These are phyloP conservation scores for Tachina lurida DNA, from an alignment of 2,888 invertebrate species.

Conservation along the genomic window DNA sequence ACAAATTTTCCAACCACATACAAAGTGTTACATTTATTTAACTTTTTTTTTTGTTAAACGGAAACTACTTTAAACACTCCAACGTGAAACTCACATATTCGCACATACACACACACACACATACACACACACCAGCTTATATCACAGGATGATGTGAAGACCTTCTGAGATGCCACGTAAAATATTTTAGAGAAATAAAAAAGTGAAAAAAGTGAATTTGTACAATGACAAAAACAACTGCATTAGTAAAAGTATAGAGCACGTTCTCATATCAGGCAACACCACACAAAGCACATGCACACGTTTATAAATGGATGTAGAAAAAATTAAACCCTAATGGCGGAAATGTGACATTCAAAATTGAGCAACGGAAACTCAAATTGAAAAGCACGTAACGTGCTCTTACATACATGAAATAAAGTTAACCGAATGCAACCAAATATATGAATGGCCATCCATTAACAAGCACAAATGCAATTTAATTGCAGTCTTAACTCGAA, in stretches of 20 bases:
- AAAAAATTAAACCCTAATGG: slow-evolving; percentile 56
- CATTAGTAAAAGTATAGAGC: slow-evolving; percentile 49
- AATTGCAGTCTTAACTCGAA: slow-evolving; percentile 53
- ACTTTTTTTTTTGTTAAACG: slow-evolving; percentile 18
- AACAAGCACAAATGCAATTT: slow-evolving; percentile 61
- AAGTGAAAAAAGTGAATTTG: slow-evolving; percentile 32
- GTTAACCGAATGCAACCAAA: slow-evolving; percentile 36
- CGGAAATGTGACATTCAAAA: slow-evolving; percentile 66
- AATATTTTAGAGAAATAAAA: slow-evolving; percentile 19
- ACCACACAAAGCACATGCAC: background rate
- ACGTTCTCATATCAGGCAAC: slow-evolving; percentile 24
- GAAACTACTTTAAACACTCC: slow-evolving; percentile 56
- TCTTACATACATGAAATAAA: slow-evolving; percentile 21
- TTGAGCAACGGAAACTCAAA: slow-evolving; percentile 59
- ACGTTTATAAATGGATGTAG: slow-evolving; percentile 8
- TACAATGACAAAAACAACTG: slow-evolving; percentile 48
- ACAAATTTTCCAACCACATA: slow-evolving; percentile 30
- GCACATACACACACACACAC: background rate
- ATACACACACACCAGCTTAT: background rate
- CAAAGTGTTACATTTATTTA: slow-evolving; percentile 48
- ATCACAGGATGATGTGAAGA: slow-evolving; percentile 50
- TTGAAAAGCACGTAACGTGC: slow-evolving; percentile 64
- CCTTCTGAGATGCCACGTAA: slow-evolving; percentile 62
- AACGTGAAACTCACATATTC: background rate
- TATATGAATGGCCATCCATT: slow-evolving; percentile 55